These are phyloP conservation scores for Cydia amplana DNA, from an alignment of 1,140 invertebrate genomes.

Conservation along the genomic window DNA sequence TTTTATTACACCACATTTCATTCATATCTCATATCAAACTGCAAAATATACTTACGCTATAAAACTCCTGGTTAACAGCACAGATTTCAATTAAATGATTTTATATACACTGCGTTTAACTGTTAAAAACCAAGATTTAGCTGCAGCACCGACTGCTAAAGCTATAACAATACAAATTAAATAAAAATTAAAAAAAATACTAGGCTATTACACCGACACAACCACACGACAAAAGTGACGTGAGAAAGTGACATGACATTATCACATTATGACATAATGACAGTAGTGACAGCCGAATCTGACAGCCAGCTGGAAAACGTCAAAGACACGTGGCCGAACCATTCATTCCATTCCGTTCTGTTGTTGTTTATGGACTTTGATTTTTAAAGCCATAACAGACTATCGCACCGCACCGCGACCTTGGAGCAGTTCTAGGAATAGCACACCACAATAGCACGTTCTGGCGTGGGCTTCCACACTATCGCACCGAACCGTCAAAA, in stretches of 20 bases:
- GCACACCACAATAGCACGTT: no score
- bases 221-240: background rate
- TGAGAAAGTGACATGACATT: no score
- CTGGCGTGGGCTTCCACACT: no score
- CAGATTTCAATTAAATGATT: background rate
- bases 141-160: background rate
- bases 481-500: no score
- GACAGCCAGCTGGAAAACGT: conserved; percentile 24
- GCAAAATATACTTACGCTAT: background rate
- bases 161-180: background rate
- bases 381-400: no score
- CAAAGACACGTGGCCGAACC: conserved; percentile 12
- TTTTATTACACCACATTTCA: background rate
- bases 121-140: background rate
- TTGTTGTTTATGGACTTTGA: no score
- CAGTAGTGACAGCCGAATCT: background rate
- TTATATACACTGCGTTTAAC: background rate
- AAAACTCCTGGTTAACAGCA: background rate
- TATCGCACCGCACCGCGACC: no score
- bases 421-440: no score
- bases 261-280: no score
- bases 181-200: no score
- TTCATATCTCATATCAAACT: background rate
- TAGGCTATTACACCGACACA: no score
- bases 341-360: background rate